Evolutionary conservation across 2,888 invertebrate genomes (phyloP), one percentile per base, ranked within the genome.

Genomic region (Ceramica pisi): DNA sequence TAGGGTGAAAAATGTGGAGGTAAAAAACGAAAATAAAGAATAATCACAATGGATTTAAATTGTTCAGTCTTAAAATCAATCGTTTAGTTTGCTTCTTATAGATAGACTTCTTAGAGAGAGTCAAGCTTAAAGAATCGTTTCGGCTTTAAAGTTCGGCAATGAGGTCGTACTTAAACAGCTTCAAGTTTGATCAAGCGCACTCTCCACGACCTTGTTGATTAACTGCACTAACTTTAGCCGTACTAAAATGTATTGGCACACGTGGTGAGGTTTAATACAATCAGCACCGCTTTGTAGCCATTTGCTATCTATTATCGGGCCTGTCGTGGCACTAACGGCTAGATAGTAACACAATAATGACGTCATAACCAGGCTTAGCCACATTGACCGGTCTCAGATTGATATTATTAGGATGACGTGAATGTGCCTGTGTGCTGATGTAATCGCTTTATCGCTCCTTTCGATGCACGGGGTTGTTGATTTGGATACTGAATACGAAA

Each of bases 391-490:
- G 53, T 35, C 63, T 46, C 59, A 66, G 55, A 63, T 57, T 81
- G 41, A 76, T 75, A 51, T 23, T 26, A 41, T 81, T 70, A 70
- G 57, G 7, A 31, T 19, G 38, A 44, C 55, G 35, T 41, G 44
- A 53, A 48, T 23, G 68, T 38, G 50, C n/a, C 6, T 10, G 46
- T 64, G 19, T 46, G 57, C 16, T 31, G 35, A 44, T 26, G 26
- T 78, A 75, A 78, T 78, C 64, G 75, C 53, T 75, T 78, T 62
- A 75, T 65, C 48, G 44, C 44, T 59, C 35, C 46, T 67, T 38
- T 12, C 31, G 16, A 46, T 64, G 50, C 53, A 16, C 3, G 0
- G 19, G n/a, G 57, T 12, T 57, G 44, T 75, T n/a, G 21, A 19
- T 9, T 14, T 44, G 61, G 35, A 19, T n/a, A 19, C 19, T 31